Conservation (phyloP, 2,113 vertebrate genomes). For the Axis porcinus region DNA sequence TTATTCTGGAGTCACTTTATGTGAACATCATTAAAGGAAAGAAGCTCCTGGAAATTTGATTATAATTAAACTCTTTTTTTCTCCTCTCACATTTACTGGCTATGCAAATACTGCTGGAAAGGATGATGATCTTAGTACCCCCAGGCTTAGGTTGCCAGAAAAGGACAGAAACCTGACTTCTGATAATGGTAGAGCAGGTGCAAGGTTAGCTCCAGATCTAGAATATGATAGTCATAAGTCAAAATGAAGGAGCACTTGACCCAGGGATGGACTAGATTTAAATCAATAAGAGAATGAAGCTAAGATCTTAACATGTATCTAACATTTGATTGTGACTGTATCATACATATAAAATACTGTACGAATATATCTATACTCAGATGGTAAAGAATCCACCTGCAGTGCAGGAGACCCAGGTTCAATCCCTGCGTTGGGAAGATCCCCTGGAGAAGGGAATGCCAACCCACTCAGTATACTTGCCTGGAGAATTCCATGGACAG, state of each 20-base stretch:
- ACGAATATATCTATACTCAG: background rate
- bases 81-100: background rate
- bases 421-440: background rate
- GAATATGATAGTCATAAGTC: background rate
- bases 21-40: conserved; percentile 22
- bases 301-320: background rate
- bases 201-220: background rate
- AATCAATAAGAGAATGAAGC: background rate
- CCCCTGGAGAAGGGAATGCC: background rate
- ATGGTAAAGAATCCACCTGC: background rate
- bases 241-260: background rate
- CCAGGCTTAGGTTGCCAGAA: background rate
- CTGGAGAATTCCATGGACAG: background rate
- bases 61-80: background rate
- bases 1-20: background rate
- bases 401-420: background rate
- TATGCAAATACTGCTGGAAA: conserved; percentile 1
- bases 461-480: background rate
- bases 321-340: background rate
- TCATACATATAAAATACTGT: background rate
- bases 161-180: background rate
- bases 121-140: background rate
- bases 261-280: background rate
- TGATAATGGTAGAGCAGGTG: background rate
- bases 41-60: background rate